Evolutionary conservation across 1,140 invertebrate species (phyloP).

Genomic region (Calephelis nemesis): DNA sequence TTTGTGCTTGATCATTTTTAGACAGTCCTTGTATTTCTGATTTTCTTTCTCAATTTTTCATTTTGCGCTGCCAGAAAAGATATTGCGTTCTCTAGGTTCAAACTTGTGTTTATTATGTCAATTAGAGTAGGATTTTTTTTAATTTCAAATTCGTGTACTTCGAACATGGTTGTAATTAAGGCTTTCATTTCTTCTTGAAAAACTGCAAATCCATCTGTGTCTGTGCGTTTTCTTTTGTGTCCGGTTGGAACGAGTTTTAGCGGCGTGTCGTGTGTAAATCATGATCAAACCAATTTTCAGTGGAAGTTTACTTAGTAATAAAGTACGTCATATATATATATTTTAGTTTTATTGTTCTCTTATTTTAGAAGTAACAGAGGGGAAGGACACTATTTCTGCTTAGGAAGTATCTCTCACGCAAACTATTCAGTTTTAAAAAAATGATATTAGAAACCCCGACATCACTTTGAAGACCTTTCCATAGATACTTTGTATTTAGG

Average conservation of each 20-base stretch:
- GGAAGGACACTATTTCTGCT: too few species aligned
- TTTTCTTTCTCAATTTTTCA: conserved; percentile 10
- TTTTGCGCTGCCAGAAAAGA: not conserved
- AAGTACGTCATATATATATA: too few species aligned
- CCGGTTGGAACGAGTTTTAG: not conserved
- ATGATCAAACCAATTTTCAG: too few species aligned
- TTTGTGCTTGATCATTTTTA: not conserved
- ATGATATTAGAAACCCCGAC: too few species aligned
- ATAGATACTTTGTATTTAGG: too few species aligned
- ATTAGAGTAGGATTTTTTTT: not conserved
- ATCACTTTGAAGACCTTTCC: too few species aligned
- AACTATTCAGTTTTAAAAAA: too few species aligned
- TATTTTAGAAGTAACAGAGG: too few species aligned
- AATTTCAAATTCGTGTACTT: conserved; percentile 2
- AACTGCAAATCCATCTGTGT: not conserved
- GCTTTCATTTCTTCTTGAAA: not conserved
- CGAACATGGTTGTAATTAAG: not conserved
- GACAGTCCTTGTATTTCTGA: not conserved
- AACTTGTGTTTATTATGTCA: not conserved
- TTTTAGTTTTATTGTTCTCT: too few species aligned
- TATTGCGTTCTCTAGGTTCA: conserved; percentile 3
- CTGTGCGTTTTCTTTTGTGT: not conserved
- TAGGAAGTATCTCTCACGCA: too few species aligned
- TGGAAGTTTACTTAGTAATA: too few species aligned
- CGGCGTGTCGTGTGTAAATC: too few species aligned